Evolutionary conservation across 2,797 vertebrate genomes (phyloP), one percentile per base, ranked within the genome.

Genomic region (Gambusia yucatana): DNA sequence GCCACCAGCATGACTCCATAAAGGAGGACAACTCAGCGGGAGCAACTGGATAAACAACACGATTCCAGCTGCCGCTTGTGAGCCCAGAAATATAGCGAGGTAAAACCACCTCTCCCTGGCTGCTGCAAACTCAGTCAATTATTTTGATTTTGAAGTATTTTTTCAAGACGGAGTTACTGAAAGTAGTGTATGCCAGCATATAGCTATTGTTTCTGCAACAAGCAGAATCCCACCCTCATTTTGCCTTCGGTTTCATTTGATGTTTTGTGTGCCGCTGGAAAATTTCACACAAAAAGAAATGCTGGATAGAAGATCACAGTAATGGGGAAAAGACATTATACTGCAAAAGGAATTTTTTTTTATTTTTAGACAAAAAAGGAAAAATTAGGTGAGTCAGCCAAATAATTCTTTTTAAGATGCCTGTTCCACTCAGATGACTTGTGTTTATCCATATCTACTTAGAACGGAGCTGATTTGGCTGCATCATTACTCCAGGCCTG

Each of bases 1-100:
- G 36, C 44, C 84, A 86, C 63, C 82, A 85, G 82, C 81, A 59
- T 63, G 81, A 79, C 81, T 82, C 78, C 77, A 81, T 75, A 76
- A 85, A 84, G 75, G 75, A 87, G 72, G 74, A 83, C 75, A 79
- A 67, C 72, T 83, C 79, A 84, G 84, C 76, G 36, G 84, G 47
- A 82, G 14, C 16, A 33, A 43, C 72, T 44, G 81, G 30, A 63
- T 82, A 76, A 84, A 81, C 72, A 75, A 52, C 75, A 77, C 75
- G 52, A 76, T 72, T 73, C 2, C 86, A 82, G 50, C 76, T 52
- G 76, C 67, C 28, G 73, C 55, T 78, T 20, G 47, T 28, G 43
- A 63, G 46, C 43, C 6, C 9, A 44, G 30, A 65, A 41, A 44
- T 55, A 25, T 25, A 73, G 44, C 2, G 1, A 14, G 33, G 3